phyloP scores from a whole-genome alignment of 2,888 invertebrate species.

The Byasa hedistus region DNA sequence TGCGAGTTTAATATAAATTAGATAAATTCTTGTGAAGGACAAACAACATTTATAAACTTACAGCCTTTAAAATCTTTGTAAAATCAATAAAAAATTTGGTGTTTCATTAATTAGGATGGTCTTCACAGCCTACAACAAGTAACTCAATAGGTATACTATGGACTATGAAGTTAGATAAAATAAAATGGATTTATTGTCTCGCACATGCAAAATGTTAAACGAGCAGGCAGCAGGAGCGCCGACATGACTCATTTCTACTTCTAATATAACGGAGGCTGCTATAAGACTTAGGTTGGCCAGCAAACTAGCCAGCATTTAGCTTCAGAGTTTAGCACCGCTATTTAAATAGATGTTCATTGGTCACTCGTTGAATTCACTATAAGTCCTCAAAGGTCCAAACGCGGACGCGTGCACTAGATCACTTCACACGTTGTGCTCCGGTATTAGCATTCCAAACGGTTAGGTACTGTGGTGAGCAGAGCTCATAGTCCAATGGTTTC shows the following conservation, averaged over 20 bases:
- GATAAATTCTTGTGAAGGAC: slow-evolving; percentile 7
- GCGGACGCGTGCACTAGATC: slow-evolving; percentile 48
- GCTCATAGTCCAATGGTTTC: slow-evolving; percentile 70
- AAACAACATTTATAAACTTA: slow-evolving; percentile 58
- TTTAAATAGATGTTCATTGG: slow-evolving; percentile 34
- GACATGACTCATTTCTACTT: slow-evolving; percentile 40
- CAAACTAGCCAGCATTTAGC: slow-evolving; percentile 4
- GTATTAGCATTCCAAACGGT: slow-evolving; percentile 73
- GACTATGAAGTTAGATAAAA: slow-evolving; percentile 32
- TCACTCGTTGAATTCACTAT: slow-evolving; percentile 35
- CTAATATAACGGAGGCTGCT: slow-evolving; percentile 41
- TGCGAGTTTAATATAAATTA: slow-evolving; percentile 54
- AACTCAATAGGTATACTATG: slow-evolving; percentile 30
- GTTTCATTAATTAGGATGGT: slow-evolving; percentile 58
- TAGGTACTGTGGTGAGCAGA: slow-evolving; percentile 73
- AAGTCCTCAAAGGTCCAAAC: slow-evolving; percentile 34
- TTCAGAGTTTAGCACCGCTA: slow-evolving; percentile 36
- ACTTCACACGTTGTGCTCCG: slow-evolving; percentile 64
- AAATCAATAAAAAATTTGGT: slow-evolving; percentile 63
- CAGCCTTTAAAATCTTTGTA: slow-evolving; percentile 51
- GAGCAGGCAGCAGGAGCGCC: slow-evolving; percentile 36
- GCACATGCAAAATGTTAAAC: slow-evolving; percentile 67
- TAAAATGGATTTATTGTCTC: slow-evolving; percentile 68
- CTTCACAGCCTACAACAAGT: slow-evolving; percentile 71
- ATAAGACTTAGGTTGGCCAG: slow-evolving; percentile 33